Percentiles rank a stretch among this genome's conserved stretches.
Conservation (phyloP, 1,140 invertebrate genomes). For the Pristionchus pacificus region DNA sequence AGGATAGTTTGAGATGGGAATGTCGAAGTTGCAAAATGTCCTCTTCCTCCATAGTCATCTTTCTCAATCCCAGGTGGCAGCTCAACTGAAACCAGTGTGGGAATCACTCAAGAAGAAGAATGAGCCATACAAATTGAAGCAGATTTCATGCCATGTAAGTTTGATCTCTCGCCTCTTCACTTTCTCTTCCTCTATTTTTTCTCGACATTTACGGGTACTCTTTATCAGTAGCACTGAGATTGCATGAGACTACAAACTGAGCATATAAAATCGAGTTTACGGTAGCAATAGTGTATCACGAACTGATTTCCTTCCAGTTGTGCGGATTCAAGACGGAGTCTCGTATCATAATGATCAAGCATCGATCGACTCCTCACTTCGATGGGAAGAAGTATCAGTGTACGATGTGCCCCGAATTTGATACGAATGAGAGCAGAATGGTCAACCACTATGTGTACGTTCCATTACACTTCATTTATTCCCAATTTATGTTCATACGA, state of each 20-base stretch:
- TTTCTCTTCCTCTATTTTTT: too few relatives aligned
- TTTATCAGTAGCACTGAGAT: too few relatives aligned
- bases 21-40: too few relatives aligned
- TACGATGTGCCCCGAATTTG: constrained; percentile 48
- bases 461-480: constrained; percentile 18
- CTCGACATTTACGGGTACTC: too few relatives aligned
- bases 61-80: constrained; percentile 46
- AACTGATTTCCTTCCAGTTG: constrained; percentile 3
- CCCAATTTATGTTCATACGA: constrained; percentile 18
- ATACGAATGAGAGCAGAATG: constrained; percentile 54
- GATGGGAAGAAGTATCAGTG: constrained; percentile 45
- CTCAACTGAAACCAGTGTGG: constrained; percentile 55
- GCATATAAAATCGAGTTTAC: neutral
- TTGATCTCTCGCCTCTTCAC: too few relatives aligned
- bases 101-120: constrained; percentile 50
- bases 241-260: neutral
- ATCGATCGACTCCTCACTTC: constrained; percentile 44
- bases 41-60: constrained; percentile 7
- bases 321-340: constrained; percentile 52
- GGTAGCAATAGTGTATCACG: neutral
- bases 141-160: constrained; percentile 34
- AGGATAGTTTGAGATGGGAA: too few relatives aligned
- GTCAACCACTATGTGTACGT: constrained; percentile 51
- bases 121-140: constrained; percentile 46
- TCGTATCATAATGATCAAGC: constrained; percentile 35